Conservation (phyloP, 2,113 vertebrate genomes). For the Mesoclemmys tuberculata region DNA sequence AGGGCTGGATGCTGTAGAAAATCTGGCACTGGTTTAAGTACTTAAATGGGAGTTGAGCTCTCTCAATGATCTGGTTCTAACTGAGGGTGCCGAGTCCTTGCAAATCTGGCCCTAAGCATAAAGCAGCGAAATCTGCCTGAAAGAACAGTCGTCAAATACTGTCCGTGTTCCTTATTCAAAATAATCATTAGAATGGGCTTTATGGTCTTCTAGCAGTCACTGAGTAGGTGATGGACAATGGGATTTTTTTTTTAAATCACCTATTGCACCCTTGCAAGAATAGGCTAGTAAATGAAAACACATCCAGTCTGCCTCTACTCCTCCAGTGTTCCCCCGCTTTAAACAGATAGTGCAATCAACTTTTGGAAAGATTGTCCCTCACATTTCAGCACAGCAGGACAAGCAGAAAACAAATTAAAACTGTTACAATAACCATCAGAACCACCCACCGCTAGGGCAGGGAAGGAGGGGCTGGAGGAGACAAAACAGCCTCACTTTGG, state of each 20-base stretch:
- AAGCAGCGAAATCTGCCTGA: background rate
- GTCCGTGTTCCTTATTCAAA: background rate
- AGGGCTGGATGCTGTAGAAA: background rate
- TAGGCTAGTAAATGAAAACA: slow-evolving; percentile 27
- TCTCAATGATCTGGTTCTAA: background rate
- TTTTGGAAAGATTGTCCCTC: slow-evolving; percentile 67
- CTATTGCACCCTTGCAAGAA: slow-evolving; percentile 31
- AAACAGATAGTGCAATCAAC: background rate
- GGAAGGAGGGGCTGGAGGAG: background rate
- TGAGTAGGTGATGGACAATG: slow-evolving; percentile 42
- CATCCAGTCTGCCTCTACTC: background rate
- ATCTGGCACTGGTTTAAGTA: background rate
- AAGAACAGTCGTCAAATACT: background rate
- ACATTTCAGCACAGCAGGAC: slow-evolving; percentile 51
- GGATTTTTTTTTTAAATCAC: slow-evolving; percentile 52
- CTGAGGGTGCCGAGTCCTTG: background rate
- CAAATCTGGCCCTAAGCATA: background rate
- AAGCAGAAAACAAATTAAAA: slow-evolving; percentile 70
- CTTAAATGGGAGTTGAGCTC: background rate
- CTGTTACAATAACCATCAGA: slow-evolving; percentile 16
- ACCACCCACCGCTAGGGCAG: background rate
- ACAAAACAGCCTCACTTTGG: slow-evolving; percentile 32
- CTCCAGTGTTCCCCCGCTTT: background rate
- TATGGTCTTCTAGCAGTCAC: slow-evolving; percentile 48
- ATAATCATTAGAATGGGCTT: background rate